Conservation (phyloP, 2,113 vertebrate genomes). For the Mungos mungo region DNA sequence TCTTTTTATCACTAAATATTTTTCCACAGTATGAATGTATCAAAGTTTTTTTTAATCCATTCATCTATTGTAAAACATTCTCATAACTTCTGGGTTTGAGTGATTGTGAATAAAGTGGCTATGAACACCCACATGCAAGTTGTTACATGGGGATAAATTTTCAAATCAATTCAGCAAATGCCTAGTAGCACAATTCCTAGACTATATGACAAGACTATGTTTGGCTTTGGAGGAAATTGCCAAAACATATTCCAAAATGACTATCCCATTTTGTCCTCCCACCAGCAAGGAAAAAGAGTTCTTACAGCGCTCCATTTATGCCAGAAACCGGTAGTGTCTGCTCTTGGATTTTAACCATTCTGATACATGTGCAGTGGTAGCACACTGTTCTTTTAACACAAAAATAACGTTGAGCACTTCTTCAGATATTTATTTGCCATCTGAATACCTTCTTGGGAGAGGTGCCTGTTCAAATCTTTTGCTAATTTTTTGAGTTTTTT, state of each 20-base stretch:
- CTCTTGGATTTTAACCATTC: background rate
- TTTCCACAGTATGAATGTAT: background rate
- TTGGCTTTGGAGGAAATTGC: background rate
- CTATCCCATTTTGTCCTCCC: background rate
- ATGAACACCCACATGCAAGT: background rate
- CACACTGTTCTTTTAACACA: background rate
- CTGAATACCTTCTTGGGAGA: background rate
- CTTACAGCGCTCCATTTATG: background rate
- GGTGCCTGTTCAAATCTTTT: background rate
- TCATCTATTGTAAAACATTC: background rate
- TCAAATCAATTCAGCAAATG: background rate
- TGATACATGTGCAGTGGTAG: background rate
- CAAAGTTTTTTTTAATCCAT: background rate
- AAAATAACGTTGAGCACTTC: background rate
- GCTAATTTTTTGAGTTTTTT: background rate
- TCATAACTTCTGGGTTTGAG: background rate
- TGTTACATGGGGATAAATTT: background rate
- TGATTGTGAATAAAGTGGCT: background rate
- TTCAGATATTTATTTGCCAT: background rate
- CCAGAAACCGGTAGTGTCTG: background rate
- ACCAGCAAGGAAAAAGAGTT: background rate
- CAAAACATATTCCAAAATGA: background rate
- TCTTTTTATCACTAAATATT: background rate
- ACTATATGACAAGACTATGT: background rate
- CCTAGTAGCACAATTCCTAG: background rate